Base-by-base conservation (phyloP, 2,888 invertebrate genomes). In the Rhopalosiphum nymphaeae region DNA sequence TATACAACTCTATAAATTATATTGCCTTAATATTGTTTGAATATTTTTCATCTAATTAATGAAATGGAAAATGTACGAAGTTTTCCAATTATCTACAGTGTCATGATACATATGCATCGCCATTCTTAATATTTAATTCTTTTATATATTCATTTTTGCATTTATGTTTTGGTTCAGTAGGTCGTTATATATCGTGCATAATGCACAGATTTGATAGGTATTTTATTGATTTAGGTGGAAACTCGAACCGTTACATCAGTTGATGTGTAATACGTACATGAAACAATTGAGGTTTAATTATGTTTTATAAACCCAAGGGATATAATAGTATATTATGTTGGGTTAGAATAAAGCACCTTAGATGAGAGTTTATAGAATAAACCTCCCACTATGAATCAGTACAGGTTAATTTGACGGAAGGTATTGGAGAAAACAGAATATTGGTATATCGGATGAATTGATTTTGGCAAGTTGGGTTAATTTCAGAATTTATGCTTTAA, bases 401-500 rank as follows among this genome's bases (percentile, higher is more conserved):
- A 57, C 26, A 26, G 26, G 42, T 89, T 89, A 16, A 42, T 84
- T 53, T 42, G 26, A 57, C n/a, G 44, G 25, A 86, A 0, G 85
- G 11, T 84, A 78, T 21, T 13, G 7, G 7, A 44, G 44, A 36
- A 49, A 4, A 46, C 4, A 21, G 26, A 29, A 56, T 29, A 53
- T 42, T 36, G 21, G 9, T 36, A 78, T 26, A 21, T 13, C 16
- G 84, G 56, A 84, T 56, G 29, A 91, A 84, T 91, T 84, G 56
- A 91, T 84, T 86, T 49, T 29, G 49, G 49, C 49, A 26, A 49
- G 61, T 87, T 49, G 49, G 61, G 61, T 87, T 61, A 49, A 87
- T 91, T 84, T 49, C 26, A 7, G 16, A 92, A 86, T 16, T 29
- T 61, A 49, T 46, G 36, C 3, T 49, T 29, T 61, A 46, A 9